Base-by-base conservation (phyloP, 2,888 invertebrate genomes). In the Heteromurus nitidus region DNA sequence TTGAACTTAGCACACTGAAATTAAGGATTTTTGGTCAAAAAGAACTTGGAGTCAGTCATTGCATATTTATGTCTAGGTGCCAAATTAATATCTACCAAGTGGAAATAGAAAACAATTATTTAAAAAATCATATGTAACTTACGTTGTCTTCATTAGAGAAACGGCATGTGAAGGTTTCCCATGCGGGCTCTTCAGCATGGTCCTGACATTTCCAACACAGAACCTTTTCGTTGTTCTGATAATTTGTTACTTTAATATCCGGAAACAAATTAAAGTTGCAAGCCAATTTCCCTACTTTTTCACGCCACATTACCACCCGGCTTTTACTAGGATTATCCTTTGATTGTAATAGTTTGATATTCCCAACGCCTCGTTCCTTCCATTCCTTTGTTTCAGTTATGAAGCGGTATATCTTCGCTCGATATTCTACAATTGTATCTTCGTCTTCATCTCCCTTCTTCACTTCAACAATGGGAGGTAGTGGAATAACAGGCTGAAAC, bases 291-390 rank as follows among this genome's bases (percentile, higher is more conserved):
- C 87, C 87, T 5, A 89, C 84, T 91, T 96, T 96, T 88, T 98
- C 98, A 72, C 98, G 93, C 60, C 99, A 92, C 90, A 98, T 91
- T 16, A 99, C 90, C 65, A 99, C 89, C 31, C 99, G 92, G 87
- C 94, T 94, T 44, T 94, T 93, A 0, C 1, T 42, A 30, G 93
- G 92, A 31, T 92, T 92, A 9, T 89, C 90, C 0, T 93, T 92
- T 89, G 98, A 94, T 89, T 93, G 92, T 60, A 98, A 90, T 58
- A 98, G 91, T 90, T 98, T 98, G 88, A 98, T 90, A 88, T 96
- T 95, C 0, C 98, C 98, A 47, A 95, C 91, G 1, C 98, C 98
- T 77, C 98, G 91, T 89, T 98, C 98, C 88, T 98, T 98, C 98
- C 98, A 98, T 89, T 97, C 95, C 73, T 93, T 93, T 0, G 91